phyloP scores from a whole-genome alignment of 2,113 vertebrate genomes.

The Macrotis lagotis region DNA sequence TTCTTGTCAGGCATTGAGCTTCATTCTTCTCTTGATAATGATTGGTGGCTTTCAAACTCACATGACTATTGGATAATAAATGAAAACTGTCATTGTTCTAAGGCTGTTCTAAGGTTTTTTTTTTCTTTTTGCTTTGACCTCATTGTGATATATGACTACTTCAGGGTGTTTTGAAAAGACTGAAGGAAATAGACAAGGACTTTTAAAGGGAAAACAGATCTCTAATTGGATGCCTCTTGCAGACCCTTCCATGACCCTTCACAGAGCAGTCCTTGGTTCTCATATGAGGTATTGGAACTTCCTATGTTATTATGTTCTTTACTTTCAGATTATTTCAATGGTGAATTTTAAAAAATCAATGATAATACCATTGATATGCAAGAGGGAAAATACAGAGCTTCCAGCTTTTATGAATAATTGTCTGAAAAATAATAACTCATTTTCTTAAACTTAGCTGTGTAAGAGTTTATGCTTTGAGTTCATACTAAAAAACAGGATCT shows the following conservation, averaged over 20 bases:
- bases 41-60: constrained; percentile 79
- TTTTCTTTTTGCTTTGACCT: constrained; percentile 76
- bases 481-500: neutral
- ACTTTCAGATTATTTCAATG: constrained; percentile 12
- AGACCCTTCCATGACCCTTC: constrained; percentile 75
- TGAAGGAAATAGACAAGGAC: constrained; percentile 75
- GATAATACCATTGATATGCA: neutral
- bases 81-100: constrained; percentile 77
- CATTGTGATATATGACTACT: constrained; percentile 81
- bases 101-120: constrained; percentile 57
- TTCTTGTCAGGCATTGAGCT: constrained; percentile 73
- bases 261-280: constrained; percentile 57
- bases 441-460: neutral
- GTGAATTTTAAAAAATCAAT: neutral
- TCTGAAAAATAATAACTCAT: neutral
- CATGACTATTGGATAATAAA: constrained; percentile 77
- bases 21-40: constrained; percentile 78
- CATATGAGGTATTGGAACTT: constrained; percentile 9
- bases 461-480: neutral
- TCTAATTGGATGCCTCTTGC: constrained; percentile 71
- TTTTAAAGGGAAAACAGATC: constrained; percentile 79
- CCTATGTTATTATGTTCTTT: neutral
- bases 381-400: neutral
- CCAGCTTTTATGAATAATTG: neutral
- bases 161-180: constrained; percentile 76